Evolutionary conservation across 92 coral and sea anemone species (phyloP).

Genomic region (Bergia puertoricense): DNA sequence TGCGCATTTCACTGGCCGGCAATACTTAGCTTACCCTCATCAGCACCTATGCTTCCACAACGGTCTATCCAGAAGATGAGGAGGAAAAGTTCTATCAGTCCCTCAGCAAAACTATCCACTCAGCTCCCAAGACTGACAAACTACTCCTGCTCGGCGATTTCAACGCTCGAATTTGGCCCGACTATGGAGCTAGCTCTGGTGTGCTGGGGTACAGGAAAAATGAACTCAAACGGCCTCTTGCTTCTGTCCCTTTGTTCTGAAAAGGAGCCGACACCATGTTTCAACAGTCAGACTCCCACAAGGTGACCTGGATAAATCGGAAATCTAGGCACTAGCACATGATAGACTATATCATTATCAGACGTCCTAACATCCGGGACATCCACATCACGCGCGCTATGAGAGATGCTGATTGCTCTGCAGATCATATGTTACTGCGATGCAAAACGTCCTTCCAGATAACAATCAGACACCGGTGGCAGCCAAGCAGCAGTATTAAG

Average conservation of each 20-base stretch:
- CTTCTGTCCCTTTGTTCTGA: neutral
- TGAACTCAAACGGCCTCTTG: neutral
- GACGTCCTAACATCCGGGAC: neutral
- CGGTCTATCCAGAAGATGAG: conserved; percentile 39
- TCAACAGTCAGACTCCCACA: conserved; percentile 9
- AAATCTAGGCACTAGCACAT: neutral
- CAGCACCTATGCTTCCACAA: conserved; percentile 52
- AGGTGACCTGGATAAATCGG: neutral
- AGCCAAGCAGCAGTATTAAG: neutral
- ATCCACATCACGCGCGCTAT: neutral
- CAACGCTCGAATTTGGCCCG: conserved; percentile 42
- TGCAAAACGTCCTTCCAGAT: conserved; percentile 2
- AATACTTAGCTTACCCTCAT: conserved; percentile 18
- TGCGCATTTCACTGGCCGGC: conserved; percentile 42
- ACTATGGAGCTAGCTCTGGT: conserved; percentile 2
- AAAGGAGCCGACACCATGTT: neutral
- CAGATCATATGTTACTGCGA: neutral
- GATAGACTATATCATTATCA: neutral
- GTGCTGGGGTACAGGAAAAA: no score
- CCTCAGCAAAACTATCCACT: conserved; percentile 8
- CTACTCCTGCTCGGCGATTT: conserved; percentile 42
- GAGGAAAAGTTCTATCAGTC: conserved; percentile 45
- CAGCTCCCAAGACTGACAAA: conserved; percentile 37
- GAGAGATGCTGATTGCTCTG: neutral
- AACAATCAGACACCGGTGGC: neutral